Evolutionary conservation across 2,113 vertebrate genomes (phyloP).

Genomic region (Candoia aspera): DNA sequence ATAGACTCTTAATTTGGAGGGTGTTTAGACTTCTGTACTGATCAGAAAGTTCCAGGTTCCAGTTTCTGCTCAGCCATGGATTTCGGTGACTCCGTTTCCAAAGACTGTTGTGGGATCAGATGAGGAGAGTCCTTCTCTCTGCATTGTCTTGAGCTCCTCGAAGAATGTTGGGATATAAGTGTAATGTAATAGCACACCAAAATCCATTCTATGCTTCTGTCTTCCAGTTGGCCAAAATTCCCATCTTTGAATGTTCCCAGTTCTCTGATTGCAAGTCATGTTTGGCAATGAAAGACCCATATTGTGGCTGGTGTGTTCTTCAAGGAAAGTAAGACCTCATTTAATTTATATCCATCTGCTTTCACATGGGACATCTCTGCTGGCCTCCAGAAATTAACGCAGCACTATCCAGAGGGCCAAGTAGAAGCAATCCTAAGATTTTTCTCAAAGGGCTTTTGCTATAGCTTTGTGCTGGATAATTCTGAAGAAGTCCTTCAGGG

Average conservation of each 20-base stretch:
- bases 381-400: not conserved
- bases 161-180: not conserved
- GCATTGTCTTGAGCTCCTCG: not conserved
- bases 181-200: not conserved
- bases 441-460: not conserved
- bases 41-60: not conserved
- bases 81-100: not conserved
- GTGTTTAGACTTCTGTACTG: not conserved
- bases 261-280: constrained; percentile 88
- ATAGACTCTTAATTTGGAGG: not conserved
- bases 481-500: not conserved
- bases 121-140: not conserved
- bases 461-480: not conserved
- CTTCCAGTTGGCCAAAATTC: constrained; percentile 87
- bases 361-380: not conserved
- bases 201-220: constrained; percentile 41
- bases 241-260: constrained; percentile 88
- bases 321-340: constrained; percentile 84
- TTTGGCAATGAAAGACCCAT: constrained; percentile 87
- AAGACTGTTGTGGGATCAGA: not conserved
- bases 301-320: constrained; percentile 98
- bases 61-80: not conserved
- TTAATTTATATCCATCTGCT: not conserved
- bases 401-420: not conserved
- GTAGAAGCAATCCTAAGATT: not conserved